These are phyloP conservation scores for Diaperis boleti DNA, from an alignment of 2,888 invertebrate species.

Conservation along the genomic window DNA sequence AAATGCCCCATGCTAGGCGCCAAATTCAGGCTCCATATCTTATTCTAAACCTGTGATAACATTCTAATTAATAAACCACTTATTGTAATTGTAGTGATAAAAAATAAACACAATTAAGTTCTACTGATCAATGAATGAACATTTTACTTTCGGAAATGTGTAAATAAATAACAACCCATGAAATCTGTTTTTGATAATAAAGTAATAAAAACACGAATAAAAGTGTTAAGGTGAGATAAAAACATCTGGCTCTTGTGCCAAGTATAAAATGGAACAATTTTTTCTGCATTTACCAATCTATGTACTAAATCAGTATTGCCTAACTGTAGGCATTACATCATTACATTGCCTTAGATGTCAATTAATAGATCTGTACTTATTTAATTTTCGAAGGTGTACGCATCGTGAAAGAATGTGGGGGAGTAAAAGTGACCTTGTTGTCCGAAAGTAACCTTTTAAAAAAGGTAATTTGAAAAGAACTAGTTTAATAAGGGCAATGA, in stretches of 20 bases:
- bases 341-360: neutral
- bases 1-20: constrained; percentile 2
- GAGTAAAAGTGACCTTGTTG: constrained; percentile 39
- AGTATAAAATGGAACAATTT: too few species aligned
- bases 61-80: neutral
- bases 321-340: neutral
- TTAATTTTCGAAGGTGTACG: neutral
- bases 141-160: too few species aligned
- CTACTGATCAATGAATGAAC: too few species aligned
- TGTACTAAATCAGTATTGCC: neutral
- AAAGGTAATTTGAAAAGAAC: constrained; percentile 43
- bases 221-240: too few species aligned
- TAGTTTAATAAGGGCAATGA: constrained; percentile 39
- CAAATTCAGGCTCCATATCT: constrained; percentile 5
- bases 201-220: too few species aligned
- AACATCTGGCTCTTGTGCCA: too few species aligned
- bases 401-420: constrained; percentile 33
- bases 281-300: too few species aligned
- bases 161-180: too few species aligned
- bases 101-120: too few species aligned
- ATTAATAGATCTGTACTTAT: neutral
- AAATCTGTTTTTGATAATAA: too few species aligned
- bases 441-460: constrained; percentile 43
- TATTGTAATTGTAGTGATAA: constrained; percentile 8
- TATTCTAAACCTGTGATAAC: constrained; percentile 1